Conservation (phyloP, 1,140 invertebrate species). For the Sycobia sp. region DNA sequence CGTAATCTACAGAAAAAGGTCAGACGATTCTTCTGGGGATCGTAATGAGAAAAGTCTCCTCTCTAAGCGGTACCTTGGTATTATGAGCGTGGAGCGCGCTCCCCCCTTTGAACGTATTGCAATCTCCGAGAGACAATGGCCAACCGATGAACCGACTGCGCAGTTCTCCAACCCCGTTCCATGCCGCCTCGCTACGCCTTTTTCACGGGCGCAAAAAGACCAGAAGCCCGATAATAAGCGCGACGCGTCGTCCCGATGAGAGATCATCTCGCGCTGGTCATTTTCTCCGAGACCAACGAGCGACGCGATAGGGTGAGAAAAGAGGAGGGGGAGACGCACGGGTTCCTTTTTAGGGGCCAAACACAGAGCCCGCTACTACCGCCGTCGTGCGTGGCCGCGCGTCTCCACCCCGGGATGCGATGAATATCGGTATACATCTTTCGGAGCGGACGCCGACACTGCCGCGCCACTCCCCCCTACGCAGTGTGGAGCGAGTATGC, state of each 20-base stretch:
- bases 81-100: conserved; percentile 47
- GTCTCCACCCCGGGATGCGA: conserved; percentile 23
- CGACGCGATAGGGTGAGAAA: not conserved
- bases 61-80: conserved; percentile 45
- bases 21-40: conserved; percentile 28
- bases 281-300: conserved; percentile 14
- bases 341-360: conserved; percentile 18
- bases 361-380: conserved; percentile 3
- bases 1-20: conserved; percentile 8
- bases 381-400: conserved; percentile 1
- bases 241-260: conserved; percentile 42
- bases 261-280: conserved; percentile 21
- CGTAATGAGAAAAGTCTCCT: conserved; percentile 33
- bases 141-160: conserved; percentile 43
- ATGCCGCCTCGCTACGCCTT: not conserved
- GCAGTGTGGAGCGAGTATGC: not conserved
- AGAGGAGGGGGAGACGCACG: conserved; percentile 18
- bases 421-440: conserved; percentile 36
- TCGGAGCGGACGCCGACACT: conserved; percentile 1
- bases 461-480: conserved; percentile 22
- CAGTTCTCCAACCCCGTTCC: not conserved
- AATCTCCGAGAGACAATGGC: conserved; percentile 58
- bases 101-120: conserved; percentile 47
- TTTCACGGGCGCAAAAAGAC: conserved; percentile 49
- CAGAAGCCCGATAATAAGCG: conserved; percentile 54